These are phyloP conservation scores for Hartigia nigra DNA, from an alignment of 2,888 invertebrate genomes.

Conservation along the genomic window DNA sequence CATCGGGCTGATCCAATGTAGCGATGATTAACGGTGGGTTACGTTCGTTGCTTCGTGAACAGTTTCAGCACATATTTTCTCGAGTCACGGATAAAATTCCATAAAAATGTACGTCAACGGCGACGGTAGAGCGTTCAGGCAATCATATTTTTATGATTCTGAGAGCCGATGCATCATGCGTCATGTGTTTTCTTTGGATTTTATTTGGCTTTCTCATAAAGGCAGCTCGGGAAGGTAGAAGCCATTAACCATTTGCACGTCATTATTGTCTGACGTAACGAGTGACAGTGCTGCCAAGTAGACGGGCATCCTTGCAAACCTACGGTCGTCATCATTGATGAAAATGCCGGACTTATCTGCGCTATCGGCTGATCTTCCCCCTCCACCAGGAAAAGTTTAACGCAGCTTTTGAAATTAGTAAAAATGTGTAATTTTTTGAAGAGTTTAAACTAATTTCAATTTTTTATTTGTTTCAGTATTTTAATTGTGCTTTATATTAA, in stretches of 20 bases:
- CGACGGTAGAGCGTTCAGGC: slow-evolving; percentile 44
- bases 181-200: slow-evolving; percentile 72
- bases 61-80: slow-evolving; percentile 42
- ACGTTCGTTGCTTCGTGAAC: slow-evolving; percentile 21
- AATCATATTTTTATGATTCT: slow-evolving; percentile 72
- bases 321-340: too few relatives aligned
- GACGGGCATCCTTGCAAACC: neutral
- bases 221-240: slow-evolving; percentile 49
- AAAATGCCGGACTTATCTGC: too few relatives aligned
- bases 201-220: slow-evolving; percentile 53
- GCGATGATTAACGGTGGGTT: slow-evolving; percentile 34
- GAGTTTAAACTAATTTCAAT: too few relatives aligned
- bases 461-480: too few relatives aligned
- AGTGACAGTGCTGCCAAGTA: slow-evolving; percentile 32
- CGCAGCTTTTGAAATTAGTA: too few relatives aligned
- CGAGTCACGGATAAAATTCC: slow-evolving; percentile 33
- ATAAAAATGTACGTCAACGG: slow-evolving; percentile 37
- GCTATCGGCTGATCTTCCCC: too few relatives aligned
- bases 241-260: slow-evolving; percentile 47
- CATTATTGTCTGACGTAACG: slow-evolving; percentile 37
- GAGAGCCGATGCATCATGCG: slow-evolving; percentile 71
- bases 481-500: too few relatives aligned
- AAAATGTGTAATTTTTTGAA: too few relatives aligned
- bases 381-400: too few relatives aligned
- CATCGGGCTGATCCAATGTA: slow-evolving; percentile 49